A percentile compares a stretch with the other conserved stretches of the same genome.
Evolutionary conservation across 23 tunicate genomes (phyloP).

Genomic region (Trididemnum clinides): DNA sequence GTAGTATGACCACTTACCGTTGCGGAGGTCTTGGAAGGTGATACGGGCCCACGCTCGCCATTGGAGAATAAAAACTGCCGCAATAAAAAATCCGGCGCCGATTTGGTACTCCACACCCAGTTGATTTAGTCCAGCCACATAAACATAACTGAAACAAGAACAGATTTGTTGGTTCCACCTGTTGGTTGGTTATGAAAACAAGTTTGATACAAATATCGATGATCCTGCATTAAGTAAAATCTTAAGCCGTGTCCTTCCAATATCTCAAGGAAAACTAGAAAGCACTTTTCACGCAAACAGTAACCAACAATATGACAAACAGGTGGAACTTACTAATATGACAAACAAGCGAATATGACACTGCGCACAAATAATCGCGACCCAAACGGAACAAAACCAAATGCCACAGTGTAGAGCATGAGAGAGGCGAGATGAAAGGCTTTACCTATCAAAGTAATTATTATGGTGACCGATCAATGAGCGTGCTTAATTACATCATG

Average conservation of each 20-base stretch:
- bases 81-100: slow-evolving; percentile 30
- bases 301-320: too few relatives aligned
- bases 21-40: not conserved
- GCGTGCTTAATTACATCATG: too few relatives aligned
- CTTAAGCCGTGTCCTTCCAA: too few relatives aligned
- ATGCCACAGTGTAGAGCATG: slow-evolving; percentile 14
- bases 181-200: too few relatives aligned
- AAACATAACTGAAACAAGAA: not conserved
- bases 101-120: not conserved
- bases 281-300: too few relatives aligned
- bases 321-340: slow-evolving; percentile 44
- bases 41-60: slow-evolving; percentile 58
- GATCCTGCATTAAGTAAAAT: too few relatives aligned
- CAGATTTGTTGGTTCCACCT: too few relatives aligned
- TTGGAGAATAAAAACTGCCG: slow-evolving; percentile 23
- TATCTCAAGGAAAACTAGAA: too few relatives aligned
- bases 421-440: not conserved
- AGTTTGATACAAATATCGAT: too few relatives aligned
- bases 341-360: not conserved
- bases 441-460: slow-evolving; percentile 20
- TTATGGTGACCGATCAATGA: too few relatives aligned
- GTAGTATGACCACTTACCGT: slow-evolving; percentile 28
- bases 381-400: slow-evolving; percentile 25
- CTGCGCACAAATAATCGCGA: slow-evolving; percentile 29
- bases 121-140: not conserved